A percentile compares a stretch with the other conserved stretches of the same genome.
phyloP scores from a whole-genome alignment of 2,888 invertebrate species.

The Macropis europaea region DNA sequence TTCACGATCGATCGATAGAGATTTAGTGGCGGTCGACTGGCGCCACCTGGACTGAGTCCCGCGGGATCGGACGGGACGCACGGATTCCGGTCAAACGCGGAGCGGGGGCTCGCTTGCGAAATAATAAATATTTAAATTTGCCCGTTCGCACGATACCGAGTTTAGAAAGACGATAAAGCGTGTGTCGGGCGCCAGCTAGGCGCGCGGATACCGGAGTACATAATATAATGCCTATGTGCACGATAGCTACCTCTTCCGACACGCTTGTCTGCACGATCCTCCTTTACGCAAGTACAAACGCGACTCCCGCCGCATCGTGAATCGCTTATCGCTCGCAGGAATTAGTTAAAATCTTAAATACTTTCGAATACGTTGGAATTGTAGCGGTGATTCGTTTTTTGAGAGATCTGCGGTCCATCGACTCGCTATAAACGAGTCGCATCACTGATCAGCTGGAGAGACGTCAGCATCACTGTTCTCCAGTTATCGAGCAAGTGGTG shows the following conservation, averaged over 20 bases:
- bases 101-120: conserved; percentile 32
- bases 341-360: no score
- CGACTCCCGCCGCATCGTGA: conserved; percentile 26
- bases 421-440: no score
- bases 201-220: conserved; percentile 66
- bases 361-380: no score
- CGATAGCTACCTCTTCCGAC: conserved; percentile 55
- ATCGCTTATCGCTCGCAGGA: background rate
- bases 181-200: conserved; percentile 69
- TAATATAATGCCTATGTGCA: conserved; percentile 54
- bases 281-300: conserved; percentile 43
- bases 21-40: conserved; percentile 47
- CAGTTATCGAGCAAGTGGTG: no score
- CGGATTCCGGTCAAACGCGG: conserved; percentile 25
- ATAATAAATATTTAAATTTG: conserved; percentile 67
- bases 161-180: conserved; percentile 66
- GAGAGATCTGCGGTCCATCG: no score
- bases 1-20: conserved; percentile 64
- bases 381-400: no score
- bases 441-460: no score
- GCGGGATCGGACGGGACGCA: conserved; percentile 2
- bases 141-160: conserved; percentile 53
- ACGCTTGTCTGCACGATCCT: conserved; percentile 57
- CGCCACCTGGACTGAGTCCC: conserved; percentile 40
- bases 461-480: no score